Conservation (phyloP, 2,888 invertebrate species). For the Alentia gelatinosa region DNA sequence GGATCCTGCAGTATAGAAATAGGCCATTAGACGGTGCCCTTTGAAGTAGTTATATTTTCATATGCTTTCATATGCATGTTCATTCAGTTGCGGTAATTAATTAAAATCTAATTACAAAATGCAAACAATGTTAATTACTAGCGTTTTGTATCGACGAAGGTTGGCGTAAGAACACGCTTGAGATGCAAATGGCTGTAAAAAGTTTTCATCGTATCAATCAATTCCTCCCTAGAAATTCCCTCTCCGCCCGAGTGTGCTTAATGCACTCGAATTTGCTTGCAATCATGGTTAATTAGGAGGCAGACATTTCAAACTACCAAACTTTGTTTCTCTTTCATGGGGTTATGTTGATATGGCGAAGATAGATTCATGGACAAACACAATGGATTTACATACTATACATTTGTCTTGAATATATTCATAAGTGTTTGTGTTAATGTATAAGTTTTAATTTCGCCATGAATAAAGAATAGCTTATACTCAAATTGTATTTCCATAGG, state of each 20-base stretch:
- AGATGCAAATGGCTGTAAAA: background rate
- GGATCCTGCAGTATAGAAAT: background rate
- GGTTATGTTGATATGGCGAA: too few species aligned
- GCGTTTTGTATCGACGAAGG: conserved; percentile 1
- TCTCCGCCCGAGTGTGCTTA: background rate
- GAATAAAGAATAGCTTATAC: too few species aligned
- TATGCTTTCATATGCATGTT: background rate
- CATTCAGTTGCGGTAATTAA: conserved; percentile 37
- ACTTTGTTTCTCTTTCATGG: background rate
- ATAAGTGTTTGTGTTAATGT: too few species aligned
- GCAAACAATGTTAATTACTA: conserved; percentile 44
- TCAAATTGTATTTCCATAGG: too few species aligned
- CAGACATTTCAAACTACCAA: background rate
- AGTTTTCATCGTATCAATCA: background rate
- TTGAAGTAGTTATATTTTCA: conserved; percentile 41
- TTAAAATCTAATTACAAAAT: conserved; percentile 34
- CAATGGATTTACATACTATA: too few species aligned
- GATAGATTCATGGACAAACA: too few species aligned
- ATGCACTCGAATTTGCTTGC: conserved; percentile 27
- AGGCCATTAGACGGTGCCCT: conserved; percentile 17
- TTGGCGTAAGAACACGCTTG: background rate
- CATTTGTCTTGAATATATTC: too few species aligned
- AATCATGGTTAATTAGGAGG: background rate
- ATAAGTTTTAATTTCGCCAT: too few species aligned
- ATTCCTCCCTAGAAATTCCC: background rate